Evolutionary conservation across 2,888 invertebrate genomes (phyloP).

Genomic region (Falcaria lacertinaria): DNA sequence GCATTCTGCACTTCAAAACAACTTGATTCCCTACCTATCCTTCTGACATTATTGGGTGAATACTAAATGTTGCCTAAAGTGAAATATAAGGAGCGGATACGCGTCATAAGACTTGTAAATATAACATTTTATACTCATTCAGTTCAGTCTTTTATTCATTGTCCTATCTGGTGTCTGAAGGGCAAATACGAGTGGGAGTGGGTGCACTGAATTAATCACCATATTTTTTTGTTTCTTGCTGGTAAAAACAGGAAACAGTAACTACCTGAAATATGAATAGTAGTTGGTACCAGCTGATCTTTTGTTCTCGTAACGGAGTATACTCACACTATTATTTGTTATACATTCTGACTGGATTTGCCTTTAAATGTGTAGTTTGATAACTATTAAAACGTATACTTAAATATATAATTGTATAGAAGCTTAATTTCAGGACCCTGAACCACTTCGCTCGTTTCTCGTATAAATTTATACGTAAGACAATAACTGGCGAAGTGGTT

Average conservation of each 20-base stretch:
- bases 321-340: neutral
- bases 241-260: conserved; percentile 8
- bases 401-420: too few relatives aligned
- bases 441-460: too few relatives aligned
- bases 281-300: conserved; percentile 22
- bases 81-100: neutral
- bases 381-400: too few relatives aligned
- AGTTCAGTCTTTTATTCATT: too few relatives aligned
- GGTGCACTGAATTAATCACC: neutral
- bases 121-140: too few relatives aligned
- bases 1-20: neutral
- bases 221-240: conserved; percentile 4
- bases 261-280: conserved; percentile 22
- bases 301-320: conserved; percentile 2
- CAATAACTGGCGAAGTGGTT: too few relatives aligned
- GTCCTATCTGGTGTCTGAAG: conserved; percentile 5
- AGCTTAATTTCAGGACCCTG: too few relatives aligned
- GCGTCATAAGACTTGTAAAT: neutral
- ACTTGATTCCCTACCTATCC: too few relatives aligned
- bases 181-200: neutral
- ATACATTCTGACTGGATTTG: neutral
- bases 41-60: too few relatives aligned
- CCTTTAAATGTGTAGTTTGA: too few relatives aligned
- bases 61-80: neutral
- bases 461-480: too few relatives aligned